phyloP scores from a whole-genome alignment of 2,113 vertebrate genomes.

The Callorhinus ursinus region DNA sequence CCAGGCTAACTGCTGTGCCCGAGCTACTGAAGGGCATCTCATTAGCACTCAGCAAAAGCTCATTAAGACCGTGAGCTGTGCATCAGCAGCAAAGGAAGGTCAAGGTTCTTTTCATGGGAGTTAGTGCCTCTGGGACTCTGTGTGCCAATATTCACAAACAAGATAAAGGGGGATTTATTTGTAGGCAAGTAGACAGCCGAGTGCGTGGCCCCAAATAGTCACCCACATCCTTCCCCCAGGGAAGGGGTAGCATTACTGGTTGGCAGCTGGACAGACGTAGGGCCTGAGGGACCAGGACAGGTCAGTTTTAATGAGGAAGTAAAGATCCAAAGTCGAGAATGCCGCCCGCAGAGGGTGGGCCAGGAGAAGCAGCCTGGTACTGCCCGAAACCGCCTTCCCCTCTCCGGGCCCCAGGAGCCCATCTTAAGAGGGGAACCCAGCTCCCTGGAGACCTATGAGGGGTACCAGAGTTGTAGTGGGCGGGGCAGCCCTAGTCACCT shows the following conservation, averaged over 20 bases:
- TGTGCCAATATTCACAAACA: neutral
- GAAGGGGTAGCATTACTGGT: neutral
- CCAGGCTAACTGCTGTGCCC: neutral
- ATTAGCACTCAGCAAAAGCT: neutral
- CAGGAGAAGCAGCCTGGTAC: neutral
- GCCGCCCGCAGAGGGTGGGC: neutral
- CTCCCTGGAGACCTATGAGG: neutral
- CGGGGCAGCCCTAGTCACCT: neutral
- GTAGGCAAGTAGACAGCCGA: neutral
- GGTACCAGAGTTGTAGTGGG: neutral
- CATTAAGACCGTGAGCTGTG: neutral
- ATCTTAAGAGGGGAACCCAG: neutral
- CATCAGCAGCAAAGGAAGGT: neutral
- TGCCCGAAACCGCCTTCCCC: rapidly evolving
- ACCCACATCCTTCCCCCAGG: neutral
- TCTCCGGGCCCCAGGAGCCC: neutral
- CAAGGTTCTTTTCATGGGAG: neutral
- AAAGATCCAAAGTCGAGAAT: neutral
- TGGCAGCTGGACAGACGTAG: rapidly evolving
- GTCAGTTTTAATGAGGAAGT: neutral
- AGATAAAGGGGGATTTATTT: neutral
- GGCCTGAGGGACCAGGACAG: neutral
- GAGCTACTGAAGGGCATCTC: neutral
- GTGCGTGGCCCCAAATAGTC: neutral
- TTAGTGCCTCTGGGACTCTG: neutral